phyloP scores from a whole-genome alignment of 2,797 vertebrate species.

The Crocidura indochinensis region DNA sequence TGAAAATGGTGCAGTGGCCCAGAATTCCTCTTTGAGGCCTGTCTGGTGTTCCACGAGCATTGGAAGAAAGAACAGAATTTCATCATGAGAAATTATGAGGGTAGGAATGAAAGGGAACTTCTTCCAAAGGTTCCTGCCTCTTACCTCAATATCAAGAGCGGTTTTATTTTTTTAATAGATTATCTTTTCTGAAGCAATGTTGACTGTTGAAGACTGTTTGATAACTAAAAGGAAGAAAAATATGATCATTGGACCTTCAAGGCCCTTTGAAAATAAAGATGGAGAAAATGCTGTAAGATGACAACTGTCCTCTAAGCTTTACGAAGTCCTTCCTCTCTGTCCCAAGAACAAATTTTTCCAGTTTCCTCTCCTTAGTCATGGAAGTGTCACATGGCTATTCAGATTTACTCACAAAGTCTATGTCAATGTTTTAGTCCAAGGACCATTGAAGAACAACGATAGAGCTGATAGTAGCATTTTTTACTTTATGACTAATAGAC shows the following conservation, averaged over 20 bases:
- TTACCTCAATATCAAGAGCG: neutral
- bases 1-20: too few species aligned
- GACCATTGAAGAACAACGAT: neutral
- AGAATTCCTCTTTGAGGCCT: neutral
- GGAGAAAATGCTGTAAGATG: neutral
- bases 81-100: constrained; percentile 7
- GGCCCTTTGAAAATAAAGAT: neutral
- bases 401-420: neutral
- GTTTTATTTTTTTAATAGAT: too few species aligned
- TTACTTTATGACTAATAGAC: neutral
- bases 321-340: too few species aligned
- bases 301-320: neutral
- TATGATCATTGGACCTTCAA: neutral
- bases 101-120: neutral
- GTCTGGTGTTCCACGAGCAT: too few species aligned
- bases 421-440: neutral
- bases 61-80: neutral
- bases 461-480: neutral
- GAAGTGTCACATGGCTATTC: neutral
- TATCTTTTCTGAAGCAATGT: neutral
- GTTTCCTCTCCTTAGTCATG: neutral
- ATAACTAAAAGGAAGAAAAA: neutral
- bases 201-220: neutral
- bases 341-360: rapidly evolving
- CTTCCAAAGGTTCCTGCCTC: neutral